Evolutionary conservation across 2,888 invertebrate species (phyloP).

Genomic region (Pimpla rufipes): DNA sequence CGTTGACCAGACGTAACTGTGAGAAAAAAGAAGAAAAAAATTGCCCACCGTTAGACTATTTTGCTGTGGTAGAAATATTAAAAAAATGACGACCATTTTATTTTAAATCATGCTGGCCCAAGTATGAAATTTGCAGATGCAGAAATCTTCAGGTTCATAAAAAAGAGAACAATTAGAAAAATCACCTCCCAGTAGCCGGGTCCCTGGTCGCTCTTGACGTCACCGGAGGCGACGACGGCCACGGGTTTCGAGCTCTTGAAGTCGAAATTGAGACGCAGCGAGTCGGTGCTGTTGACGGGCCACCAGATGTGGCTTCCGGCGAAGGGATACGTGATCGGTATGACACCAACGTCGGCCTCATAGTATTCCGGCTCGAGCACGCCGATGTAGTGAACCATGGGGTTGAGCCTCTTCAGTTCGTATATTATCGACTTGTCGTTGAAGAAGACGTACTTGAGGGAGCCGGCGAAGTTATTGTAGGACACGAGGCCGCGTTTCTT

Average conservation of each 20-base stretch:
- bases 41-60: background rate
- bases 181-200: constrained; percentile 95
- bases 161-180: too few relatives aligned
- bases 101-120: too few relatives aligned
- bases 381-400: constrained; percentile 93
- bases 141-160: too few relatives aligned
- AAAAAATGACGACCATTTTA: too few relatives aligned
- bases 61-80: background rate
- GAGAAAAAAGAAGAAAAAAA: constrained; percentile 22
- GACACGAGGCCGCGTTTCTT: constrained; percentile 94
- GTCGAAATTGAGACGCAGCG: constrained; percentile 93
- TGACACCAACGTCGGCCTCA: constrained; percentile 93
- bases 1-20: constrained; percentile 92
- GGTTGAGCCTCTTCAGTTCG: constrained; percentile 93
- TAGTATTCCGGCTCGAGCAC: constrained; percentile 93
- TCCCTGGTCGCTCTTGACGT: constrained; percentile 90
- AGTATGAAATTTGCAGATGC: too few relatives aligned
- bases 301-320: constrained; percentile 96
- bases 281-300: constrained; percentile 91
- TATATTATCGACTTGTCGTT: constrained; percentile 97
- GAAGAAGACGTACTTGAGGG: constrained; percentile 96
- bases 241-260: constrained; percentile 94
- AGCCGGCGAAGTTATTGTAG: constrained; percentile 94
- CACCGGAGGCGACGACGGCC: constrained; percentile 94
- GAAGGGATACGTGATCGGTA: constrained; percentile 96